Conservation (phyloP, 2,888 invertebrate species). For the Glyphotaelius pellucidus region DNA sequence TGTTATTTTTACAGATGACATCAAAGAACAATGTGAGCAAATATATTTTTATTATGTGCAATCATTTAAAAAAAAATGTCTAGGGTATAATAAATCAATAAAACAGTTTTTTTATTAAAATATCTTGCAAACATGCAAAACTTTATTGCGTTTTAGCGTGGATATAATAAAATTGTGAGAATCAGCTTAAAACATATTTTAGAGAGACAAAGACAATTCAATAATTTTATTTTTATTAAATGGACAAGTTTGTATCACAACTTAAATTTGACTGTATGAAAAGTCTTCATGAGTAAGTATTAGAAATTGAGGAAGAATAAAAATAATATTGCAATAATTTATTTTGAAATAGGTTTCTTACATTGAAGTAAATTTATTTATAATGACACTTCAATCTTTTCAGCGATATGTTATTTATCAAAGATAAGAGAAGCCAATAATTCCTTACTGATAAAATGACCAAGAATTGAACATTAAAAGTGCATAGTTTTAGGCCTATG, state of each 20-base stretch:
- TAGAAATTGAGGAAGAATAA: background rate
- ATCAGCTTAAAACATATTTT: conserved; percentile 33
- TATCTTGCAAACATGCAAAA: conserved; percentile 60
- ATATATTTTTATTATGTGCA: background rate
- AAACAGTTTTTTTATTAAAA: conserved; percentile 44
- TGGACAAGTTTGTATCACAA: conserved; percentile 16
- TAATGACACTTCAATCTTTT: background rate
- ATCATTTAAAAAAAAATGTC: background rate
- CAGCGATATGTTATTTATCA: background rate
- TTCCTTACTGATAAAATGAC: background rate
- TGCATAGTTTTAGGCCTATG: background rate
- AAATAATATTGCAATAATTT: background rate
- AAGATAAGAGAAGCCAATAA: background rate
- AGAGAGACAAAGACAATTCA: background rate
- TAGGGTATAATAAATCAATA: background rate
- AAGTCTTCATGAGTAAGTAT: background rate
- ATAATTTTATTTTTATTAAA: background rate
- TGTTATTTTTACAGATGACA: background rate
- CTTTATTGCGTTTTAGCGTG: conserved; percentile 60
- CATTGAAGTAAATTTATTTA: background rate
- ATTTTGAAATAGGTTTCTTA: background rate
- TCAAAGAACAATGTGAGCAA: background rate
- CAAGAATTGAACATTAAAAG: background rate
- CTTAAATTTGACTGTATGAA: background rate
- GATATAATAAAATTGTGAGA: conserved; percentile 47